Conservation (phyloP, 1,140 invertebrate genomes). For the Mylabris phalerata region DNA sequence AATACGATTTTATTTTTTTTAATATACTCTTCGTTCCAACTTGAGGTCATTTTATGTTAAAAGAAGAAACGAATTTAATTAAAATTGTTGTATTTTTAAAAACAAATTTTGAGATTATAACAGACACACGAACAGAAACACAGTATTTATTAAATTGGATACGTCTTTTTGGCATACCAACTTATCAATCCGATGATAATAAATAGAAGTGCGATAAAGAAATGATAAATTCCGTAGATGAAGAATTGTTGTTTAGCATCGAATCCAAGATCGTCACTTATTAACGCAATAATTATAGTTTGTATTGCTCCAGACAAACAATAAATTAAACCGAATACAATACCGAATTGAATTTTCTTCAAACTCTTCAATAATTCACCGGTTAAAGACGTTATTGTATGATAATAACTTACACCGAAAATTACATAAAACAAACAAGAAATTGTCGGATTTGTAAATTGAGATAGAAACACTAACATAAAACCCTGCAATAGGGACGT, state of each 20-base stretch:
- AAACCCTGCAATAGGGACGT: slow-evolving; percentile 2
- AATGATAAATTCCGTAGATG: slow-evolving; percentile 5
- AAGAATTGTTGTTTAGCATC: slow-evolving; percentile 4
- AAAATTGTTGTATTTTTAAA: no score
- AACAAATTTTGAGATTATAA: no score
- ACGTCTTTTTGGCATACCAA: slow-evolving; percentile 8
- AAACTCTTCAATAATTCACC: slow-evolving; percentile 3
- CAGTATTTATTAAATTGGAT: background rate
- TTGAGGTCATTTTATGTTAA: no score
- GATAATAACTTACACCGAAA: slow-evolving; percentile 2
- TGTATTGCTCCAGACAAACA: background rate
- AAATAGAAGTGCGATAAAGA: background rate
- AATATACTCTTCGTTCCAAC: no score
- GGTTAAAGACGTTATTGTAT: slow-evolving; percentile 1
- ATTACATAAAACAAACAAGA: slow-evolving; percentile 6
- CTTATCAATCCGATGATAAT: slow-evolving; percentile 4
- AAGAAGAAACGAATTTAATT: no score
- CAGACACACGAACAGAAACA: no score
- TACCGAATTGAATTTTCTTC: background rate
- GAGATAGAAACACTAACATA: slow-evolving; percentile 4
- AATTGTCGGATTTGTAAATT: background rate
- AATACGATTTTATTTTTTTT: no score
- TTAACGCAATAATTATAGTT: background rate
- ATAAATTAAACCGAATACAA: slow-evolving; percentile 3
- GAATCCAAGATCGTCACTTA: background rate